phyloP scores from a whole-genome alignment of 2,113 vertebrate genomes.

The Otis tarda region DNA sequence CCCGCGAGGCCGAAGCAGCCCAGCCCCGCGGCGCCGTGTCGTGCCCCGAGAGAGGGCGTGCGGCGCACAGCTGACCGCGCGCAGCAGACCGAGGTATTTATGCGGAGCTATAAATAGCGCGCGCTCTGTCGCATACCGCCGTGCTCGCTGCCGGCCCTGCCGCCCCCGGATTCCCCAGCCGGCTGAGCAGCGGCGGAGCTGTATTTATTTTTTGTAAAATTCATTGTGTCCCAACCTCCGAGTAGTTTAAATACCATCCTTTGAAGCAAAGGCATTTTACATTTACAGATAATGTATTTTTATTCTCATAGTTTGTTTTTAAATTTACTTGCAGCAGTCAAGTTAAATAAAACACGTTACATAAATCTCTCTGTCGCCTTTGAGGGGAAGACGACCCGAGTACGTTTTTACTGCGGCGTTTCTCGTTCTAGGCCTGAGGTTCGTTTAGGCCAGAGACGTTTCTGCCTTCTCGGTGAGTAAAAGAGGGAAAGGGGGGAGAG shows the following conservation, averaged over 20 bases:
- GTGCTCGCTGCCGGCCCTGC: not conserved
- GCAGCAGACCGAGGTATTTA: not conserved
- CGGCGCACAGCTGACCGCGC: not conserved
- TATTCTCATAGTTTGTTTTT: slow-evolving; percentile 45
- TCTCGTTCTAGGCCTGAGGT: not conserved
- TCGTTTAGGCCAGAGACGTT: accelerated
- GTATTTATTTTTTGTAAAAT: slow-evolving; percentile 69
- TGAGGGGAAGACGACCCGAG: not conserved
- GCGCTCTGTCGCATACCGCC: not conserved
- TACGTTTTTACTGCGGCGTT: not conserved
- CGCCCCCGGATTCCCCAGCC: not conserved
- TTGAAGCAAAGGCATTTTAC: slow-evolving; percentile 53
- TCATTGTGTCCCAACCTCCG: not conserved
- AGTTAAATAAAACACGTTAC: slow-evolving; percentile 54
- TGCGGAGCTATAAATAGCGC: not conserved
- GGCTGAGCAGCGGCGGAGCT: not conserved
- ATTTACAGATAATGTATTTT: slow-evolving; percentile 49
- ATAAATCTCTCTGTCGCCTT: not conserved
- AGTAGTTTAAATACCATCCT: not conserved
- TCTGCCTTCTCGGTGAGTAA: not conserved
- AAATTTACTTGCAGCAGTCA: slow-evolving; percentile 54
- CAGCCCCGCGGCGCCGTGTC: accelerated
- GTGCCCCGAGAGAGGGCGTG: accelerated
- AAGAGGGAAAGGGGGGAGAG: not conserved
- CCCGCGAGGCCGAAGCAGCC: not conserved